Percentiles rank a stretch among this genome's conserved stretches.
phyloP scores from a whole-genome alignment of 2,113 vertebrate genomes.

The Peucedramus taeniatus region DNA sequence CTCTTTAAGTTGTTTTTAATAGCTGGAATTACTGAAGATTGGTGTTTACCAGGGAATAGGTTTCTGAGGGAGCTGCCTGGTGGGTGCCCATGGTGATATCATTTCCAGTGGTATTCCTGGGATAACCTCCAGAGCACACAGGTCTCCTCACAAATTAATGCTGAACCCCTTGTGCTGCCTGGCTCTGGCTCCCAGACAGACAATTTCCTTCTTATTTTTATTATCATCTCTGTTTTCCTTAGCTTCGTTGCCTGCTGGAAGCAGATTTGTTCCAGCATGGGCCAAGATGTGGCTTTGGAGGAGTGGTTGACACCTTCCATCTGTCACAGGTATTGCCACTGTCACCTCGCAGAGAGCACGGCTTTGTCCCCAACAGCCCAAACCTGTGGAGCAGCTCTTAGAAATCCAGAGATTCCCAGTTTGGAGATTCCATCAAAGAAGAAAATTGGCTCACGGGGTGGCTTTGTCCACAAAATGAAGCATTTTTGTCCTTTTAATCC shows the following conservation, averaged over 20 bases:
- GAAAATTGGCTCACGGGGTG: fast-evolving
- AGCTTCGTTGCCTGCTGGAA: background rate
- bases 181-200: background rate
- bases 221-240: slow-evolving; percentile 32
- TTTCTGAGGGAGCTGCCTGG: slow-evolving; percentile 16
- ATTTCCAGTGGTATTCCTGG: slow-evolving; percentile 23
- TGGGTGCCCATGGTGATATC: slow-evolving; percentile 40
- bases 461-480: background rate
- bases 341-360: background rate
- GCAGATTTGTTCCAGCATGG: background rate
- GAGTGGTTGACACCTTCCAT: background rate
- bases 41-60: slow-evolving; percentile 51
- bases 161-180: background rate
- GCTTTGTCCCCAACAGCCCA: background rate
- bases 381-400: background rate
- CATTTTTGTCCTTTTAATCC: background rate
- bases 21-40: slow-evolving; percentile 61
- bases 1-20: slow-evolving; percentile 74
- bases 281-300: background rate
- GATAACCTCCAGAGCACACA: background rate
- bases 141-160: slow-evolving; percentile 26
- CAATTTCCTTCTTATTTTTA: slow-evolving; percentile 9
- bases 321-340: background rate
- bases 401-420: background rate
- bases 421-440: background rate